Evolutionary conservation across 2,113 vertebrate genomes (phyloP).

Genomic region (Dicaeum eximium): DNA sequence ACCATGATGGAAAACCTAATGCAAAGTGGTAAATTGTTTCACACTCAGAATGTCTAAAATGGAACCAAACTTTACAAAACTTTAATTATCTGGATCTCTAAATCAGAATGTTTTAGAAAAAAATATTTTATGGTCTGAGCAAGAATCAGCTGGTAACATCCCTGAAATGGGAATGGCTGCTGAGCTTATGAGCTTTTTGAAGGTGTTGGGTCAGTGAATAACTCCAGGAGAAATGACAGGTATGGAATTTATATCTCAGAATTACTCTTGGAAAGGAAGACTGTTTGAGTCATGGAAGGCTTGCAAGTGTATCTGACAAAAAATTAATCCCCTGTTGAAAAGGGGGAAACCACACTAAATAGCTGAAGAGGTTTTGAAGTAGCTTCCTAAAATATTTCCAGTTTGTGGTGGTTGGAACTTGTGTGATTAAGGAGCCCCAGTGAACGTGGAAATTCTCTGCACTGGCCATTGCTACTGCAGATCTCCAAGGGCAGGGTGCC

Average conservation of each 20-base stretch:
- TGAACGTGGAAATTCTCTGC: background rate
- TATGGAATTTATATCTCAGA: constrained; percentile 76
- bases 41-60: background rate
- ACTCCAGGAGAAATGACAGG: constrained; percentile 79
- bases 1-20: background rate
- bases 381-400: background rate
- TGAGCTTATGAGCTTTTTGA: constrained; percentile 75
- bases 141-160: background rate
- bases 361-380: background rate
- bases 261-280: background rate
- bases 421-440: background rate
- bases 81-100: background rate
- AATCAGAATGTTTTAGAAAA: background rate
- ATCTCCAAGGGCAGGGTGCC: background rate
- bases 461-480: background rate
- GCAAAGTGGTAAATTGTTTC: background rate
- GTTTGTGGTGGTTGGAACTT: background rate
- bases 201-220: constrained; percentile 77
- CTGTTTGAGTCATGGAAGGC: background rate
- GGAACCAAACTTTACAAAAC: background rate
- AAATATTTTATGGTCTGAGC: background rate
- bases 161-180: constrained; percentile 78
- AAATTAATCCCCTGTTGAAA: background rate
- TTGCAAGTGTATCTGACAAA: background rate
- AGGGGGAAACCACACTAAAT: background rate